Conservation (phyloP, 2,797 vertebrate species). For the Lepus oiostolus region DNA sequence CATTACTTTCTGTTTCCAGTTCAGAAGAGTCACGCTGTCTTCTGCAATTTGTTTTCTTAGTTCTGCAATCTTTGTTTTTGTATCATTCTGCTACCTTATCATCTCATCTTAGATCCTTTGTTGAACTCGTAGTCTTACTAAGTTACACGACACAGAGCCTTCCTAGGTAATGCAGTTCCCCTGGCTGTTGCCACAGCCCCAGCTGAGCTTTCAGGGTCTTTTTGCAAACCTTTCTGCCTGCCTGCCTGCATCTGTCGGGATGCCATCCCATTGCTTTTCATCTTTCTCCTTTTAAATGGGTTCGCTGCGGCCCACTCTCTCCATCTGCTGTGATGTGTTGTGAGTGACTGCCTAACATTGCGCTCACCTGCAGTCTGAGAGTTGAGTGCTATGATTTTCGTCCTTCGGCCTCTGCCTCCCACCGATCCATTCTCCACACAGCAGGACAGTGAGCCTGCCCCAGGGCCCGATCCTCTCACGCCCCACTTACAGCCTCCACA, state of each 20-base stretch:
- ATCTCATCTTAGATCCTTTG: neutral
- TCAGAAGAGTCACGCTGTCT: neutral
- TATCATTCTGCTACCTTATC: neutral
- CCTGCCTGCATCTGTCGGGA: neutral
- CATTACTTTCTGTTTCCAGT: neutral
- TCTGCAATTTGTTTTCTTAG: neutral
- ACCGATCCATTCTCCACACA: neutral
- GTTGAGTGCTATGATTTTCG: neutral
- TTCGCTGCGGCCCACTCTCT: neutral
- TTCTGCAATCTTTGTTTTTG: neutral
- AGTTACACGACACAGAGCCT: neutral
- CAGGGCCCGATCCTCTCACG: accelerated
- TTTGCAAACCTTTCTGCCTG: neutral
- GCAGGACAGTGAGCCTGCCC: neutral
- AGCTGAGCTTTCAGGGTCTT: too few relatives aligned
- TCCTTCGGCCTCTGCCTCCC: neutral
- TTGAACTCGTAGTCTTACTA: neutral
- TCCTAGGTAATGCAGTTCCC: neutral
- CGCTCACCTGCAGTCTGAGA: neutral
- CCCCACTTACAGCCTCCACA: accelerated
- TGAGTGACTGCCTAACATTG: neutral
- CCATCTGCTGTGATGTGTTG: neutral
- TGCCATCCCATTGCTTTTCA: neutral
- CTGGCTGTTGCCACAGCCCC: neutral
- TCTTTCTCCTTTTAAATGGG: neutral